Percentiles rank a stretch among this genome's conserved stretches.
These are phyloP conservation scores for Eurytoma adleriae DNA, from an alignment of 2,888 invertebrate species.

Conservation along the genomic window DNA sequence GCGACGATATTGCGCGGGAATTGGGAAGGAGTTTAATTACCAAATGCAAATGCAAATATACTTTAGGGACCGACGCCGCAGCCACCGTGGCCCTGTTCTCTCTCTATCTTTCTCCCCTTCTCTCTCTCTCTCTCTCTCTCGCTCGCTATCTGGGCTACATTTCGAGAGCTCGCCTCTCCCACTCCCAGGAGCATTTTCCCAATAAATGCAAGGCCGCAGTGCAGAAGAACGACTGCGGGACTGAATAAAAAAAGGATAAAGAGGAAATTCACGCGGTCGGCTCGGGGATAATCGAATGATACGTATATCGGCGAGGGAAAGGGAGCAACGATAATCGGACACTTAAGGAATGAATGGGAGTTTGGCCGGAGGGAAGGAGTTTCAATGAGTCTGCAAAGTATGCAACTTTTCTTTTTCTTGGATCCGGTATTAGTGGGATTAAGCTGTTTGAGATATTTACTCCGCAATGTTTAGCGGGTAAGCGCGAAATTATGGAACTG, in stretches of 20 bases:
- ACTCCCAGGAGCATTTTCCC: slow-evolving; percentile 46
- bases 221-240: slow-evolving; percentile 3
- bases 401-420: too few species aligned
- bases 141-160: slow-evolving; percentile 41
- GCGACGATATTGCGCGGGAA: slow-evolving; percentile 56
- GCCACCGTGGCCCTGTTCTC: background rate
- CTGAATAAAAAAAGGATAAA: slow-evolving; percentile 2
- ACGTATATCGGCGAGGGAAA: background rate
- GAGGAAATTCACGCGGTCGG: slow-evolving; percentile 7
- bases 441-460: too few species aligned
- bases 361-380: too few species aligned
- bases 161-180: slow-evolving; percentile 32
- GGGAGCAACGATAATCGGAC: too few species aligned
- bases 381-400: too few species aligned
- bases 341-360: too few species aligned
- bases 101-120: too few species aligned
- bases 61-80: slow-evolving; percentile 63
- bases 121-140: too few species aligned
- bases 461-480: too few species aligned
- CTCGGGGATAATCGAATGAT: slow-evolving; percentile 8
- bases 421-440: too few species aligned
- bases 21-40: slow-evolving; percentile 68
- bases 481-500: too few species aligned
- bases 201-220: slow-evolving; percentile 34
- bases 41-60: slow-evolving; percentile 72